Base-by-base conservation (phyloP, 2,113 vertebrate genomes). In the Eira barbara region DNA sequence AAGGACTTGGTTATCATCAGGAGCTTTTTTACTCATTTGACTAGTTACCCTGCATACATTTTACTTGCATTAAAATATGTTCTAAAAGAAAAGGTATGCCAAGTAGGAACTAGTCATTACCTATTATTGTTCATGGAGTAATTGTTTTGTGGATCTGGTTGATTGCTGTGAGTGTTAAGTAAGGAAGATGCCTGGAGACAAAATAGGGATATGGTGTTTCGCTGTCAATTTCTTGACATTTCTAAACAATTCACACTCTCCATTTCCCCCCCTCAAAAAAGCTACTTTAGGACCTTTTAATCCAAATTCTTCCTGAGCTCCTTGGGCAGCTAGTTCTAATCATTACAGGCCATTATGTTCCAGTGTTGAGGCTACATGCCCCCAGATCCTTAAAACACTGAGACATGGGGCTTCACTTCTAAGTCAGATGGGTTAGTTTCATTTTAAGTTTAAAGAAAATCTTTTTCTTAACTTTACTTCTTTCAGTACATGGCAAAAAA, bases 401-500 rank as follows among this genome's bases (percentile, higher is more conserved):
- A 80, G 69, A 52, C 2, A 0, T 4, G 25, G 36, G 34, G 39
- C 42, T 92, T 67, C 15, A 21, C 52, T 55, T 42, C 39, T 65
- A 89, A 59, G 17, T 45, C 20, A 93, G 42, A 27, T n/a, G 13
- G 36, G 31, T 55, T 85, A 36, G 29, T 45, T 79, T 89, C 42
- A 45, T 18, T 65, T 74, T 29, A 93, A 82, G 74, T 47, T 74
- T 61, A 83, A 83, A 7, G 8, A 74, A 71, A 95, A 36, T 6
- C 3, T 76, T 42, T 49, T 45, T 92, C 45, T 67, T 74, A 69
- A 67, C 63, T 80, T 74, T 69, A 39, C 39, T 84, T 89, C 36
- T 89, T 95, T 55, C 23, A 55, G n/a, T 25, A 36, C 3, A n/a
- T 82, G 39, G 52, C 42, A 93, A 85, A 96, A 27, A 13, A 69